Percentiles rank a stretch among this genome's conserved stretches.
Conservation (phyloP, 2,113 vertebrate species). For the Ageneiosus marmoratus region DNA sequence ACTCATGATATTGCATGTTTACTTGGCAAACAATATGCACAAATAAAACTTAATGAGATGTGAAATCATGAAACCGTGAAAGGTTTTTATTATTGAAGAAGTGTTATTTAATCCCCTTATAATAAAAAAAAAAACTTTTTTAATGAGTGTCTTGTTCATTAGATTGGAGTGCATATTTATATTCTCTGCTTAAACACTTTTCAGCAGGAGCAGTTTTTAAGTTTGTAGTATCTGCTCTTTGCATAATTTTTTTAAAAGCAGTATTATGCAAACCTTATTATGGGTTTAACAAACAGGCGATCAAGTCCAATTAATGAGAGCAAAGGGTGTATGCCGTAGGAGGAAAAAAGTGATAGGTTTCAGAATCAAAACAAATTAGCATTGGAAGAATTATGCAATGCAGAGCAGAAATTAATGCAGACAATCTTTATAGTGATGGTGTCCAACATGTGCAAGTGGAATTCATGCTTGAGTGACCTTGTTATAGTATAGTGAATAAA, state of each 20-base stretch:
- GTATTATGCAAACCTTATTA: neutral
- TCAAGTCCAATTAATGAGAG: neutral
- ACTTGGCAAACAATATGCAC: neutral
- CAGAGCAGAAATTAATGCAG: neutral
- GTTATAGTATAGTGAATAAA: constrained; percentile 21
- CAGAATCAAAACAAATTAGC: neutral
- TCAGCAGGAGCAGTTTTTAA: constrained; percentile 7
- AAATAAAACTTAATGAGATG: neutral
- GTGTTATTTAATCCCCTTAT: neutral
- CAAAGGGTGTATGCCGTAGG: neutral
- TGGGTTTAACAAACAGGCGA: constrained; percentile 15
- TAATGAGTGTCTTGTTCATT: neutral
- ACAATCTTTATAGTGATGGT: neutral
- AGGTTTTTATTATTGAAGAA: neutral
- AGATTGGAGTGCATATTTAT: neutral
- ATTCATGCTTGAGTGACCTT: neutral
- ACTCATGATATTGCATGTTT: neutral
- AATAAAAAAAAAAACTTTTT: neutral
- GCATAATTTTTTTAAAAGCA: constrained; percentile 9
- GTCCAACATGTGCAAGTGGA: neutral
- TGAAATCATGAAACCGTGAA: neutral
- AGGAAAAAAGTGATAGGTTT: neutral
- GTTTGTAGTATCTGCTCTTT: neutral
- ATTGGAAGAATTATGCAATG: neutral
- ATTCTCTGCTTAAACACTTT: neutral